Percentiles rank a stretch among this genome's conserved stretches.
Evolutionary conservation across 2,113 vertebrate species (phyloP).

Genomic region (Pseudolaguvia tuberculata): DNA sequence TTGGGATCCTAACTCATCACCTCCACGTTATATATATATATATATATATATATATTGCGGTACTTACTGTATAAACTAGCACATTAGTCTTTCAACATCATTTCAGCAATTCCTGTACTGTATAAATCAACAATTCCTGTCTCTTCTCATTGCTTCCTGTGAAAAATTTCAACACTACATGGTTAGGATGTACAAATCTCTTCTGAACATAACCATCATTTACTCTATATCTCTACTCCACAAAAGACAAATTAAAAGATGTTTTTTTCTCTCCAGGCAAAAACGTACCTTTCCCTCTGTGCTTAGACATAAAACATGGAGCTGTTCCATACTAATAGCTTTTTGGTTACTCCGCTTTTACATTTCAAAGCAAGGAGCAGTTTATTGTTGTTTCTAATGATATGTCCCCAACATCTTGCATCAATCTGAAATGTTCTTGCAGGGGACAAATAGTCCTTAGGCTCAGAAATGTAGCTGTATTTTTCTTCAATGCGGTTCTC

Average conservation of each 20-base stretch:
- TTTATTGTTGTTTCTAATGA: slow-evolving; percentile 26
- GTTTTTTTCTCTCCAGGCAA: background rate
- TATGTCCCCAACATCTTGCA: slow-evolving; percentile 1
- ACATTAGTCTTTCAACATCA: too few species aligned
- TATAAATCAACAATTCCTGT: too few species aligned
- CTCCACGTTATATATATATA: too few species aligned
- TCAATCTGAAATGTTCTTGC: slow-evolving; percentile 7
- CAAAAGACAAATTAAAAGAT: background rate
- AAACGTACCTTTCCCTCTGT: background rate
- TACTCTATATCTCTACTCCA: background rate
- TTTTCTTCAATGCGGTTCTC: slow-evolving; percentile 11
- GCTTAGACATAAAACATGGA: slow-evolving; percentile 1
- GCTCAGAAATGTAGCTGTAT: background rate
- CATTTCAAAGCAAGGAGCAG: background rate
- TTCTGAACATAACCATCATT: background rate
- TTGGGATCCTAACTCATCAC: too few species aligned
- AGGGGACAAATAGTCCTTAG: background rate
- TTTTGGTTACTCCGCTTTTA: background rate
- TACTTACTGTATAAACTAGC: background rate
- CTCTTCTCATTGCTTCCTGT: background rate
- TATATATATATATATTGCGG: background rate
- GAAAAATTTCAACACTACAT: background rate
- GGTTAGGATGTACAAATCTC: background rate
- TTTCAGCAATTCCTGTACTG: background rate
- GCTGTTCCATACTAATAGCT: slow-evolving; percentile 15